phyloP scores from a whole-genome alignment of 2,888 invertebrate species.

The Palloptera scutellata region DNA sequence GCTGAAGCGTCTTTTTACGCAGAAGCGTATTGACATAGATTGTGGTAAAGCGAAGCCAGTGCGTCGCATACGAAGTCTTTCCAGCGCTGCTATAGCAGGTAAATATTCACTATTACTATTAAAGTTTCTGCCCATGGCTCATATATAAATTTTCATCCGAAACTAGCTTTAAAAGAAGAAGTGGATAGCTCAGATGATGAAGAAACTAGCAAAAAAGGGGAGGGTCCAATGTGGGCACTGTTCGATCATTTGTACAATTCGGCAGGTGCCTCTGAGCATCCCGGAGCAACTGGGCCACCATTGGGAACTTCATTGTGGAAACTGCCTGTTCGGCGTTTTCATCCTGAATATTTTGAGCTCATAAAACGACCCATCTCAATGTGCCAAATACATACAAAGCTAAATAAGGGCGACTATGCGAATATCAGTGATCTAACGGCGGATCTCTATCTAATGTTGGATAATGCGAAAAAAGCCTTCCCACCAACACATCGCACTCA shows the following conservation, averaged over 20 bases:
- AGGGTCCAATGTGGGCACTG: slow-evolving; percentile 90
- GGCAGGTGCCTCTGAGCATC: slow-evolving; percentile 67
- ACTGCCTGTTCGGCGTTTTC: slow-evolving; percentile 87
- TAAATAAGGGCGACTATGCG: slow-evolving; percentile 82
- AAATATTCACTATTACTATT: slow-evolving; percentile 5
- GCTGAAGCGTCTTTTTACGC: slow-evolving; percentile 76
- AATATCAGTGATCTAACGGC: slow-evolving; percentile 88
- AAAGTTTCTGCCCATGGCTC: not conserved
- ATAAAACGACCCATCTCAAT: slow-evolving; percentile 96
- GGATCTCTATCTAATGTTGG: slow-evolving; percentile 95
- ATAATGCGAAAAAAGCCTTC: slow-evolving; percentile 94
- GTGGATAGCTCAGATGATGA: slow-evolving; percentile 72
- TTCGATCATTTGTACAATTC: slow-evolving; percentile 81
- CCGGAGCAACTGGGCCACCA: slow-evolving; percentile 72
- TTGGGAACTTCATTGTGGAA: slow-evolving; percentile 93
- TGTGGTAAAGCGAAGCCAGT: slow-evolving; percentile 70
- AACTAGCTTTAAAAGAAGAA: slow-evolving; percentile 67
- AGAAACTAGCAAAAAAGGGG: slow-evolving; percentile 67
- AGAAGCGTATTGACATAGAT: slow-evolving; percentile 77
- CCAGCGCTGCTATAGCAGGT: slow-evolving; percentile 55
- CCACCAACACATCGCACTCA: slow-evolving; percentile 81
- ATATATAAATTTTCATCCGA: not conserved
- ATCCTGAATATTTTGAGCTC: slow-evolving; percentile 97
- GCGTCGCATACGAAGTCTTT: slow-evolving; percentile 46
- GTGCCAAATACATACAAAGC: slow-evolving; percentile 86